Base-by-base conservation (phyloP, 2,113 vertebrate species). In the Vimba vimba region DNA sequence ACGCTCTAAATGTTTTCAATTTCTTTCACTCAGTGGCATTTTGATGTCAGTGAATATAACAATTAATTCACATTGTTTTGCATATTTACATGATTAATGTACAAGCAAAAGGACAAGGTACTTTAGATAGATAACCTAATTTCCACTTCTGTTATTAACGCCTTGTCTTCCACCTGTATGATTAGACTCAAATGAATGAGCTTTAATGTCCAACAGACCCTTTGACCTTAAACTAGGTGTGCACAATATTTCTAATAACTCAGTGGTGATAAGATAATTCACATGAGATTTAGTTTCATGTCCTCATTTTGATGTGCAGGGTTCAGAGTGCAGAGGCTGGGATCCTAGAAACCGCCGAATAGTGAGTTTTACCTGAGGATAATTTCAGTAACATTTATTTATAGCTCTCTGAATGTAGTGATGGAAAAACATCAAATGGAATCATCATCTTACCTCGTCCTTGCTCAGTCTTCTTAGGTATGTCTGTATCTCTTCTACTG, bases 331-430 rank as follows among this genome's bases (percentile, higher is more conserved):
- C 87, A 97, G 94, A 83, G 88, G 88, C 39, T 88, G 87, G 30
- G 95, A 93, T 81, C 95, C 92, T 75, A 91, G 94, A 36, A 94
- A 92, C 87, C 96, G 94, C 74, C 91, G 88, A 11, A 97, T 88
- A 50, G 96, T 96, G 87, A 98, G 88, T 90, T 96, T 97, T 76
- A 97, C 93, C 96, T 98, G 89, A 50, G 85, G 86, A 4, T 90
- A 25, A 50, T 64, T 64, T 36, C 13, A 85, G 9, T 69, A 27
- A 59, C 11, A 36, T 27, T 39, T 5, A 4, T 83, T 69, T 73
- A 5, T 36, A 19, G 39, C 12, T 47, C 45, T 43, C 15, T 64
- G 0, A 36, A 15, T 15, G 33, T 30, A 45, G 15, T 79, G 15
- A 77, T 43, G 43, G 43, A 9, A 10, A 43, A 10, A 10, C 43